phyloP scores from a whole-genome alignment of 2,113 vertebrate species.

The Oreochromis tanganicae region DNA sequence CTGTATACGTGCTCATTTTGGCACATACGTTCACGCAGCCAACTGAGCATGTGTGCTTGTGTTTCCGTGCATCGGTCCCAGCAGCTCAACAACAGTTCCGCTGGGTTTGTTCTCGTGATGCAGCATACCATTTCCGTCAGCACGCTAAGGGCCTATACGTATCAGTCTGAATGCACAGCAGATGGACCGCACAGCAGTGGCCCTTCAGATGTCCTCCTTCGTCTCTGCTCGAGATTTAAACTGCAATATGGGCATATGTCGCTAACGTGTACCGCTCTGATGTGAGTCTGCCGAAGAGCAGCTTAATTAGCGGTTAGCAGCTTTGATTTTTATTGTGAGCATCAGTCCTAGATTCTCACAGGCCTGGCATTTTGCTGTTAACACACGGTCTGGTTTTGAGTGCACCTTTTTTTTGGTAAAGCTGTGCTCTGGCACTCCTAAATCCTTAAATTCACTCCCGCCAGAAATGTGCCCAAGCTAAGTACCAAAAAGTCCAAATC shows the following conservation, averaged over 20 bases:
- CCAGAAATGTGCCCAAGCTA: neutral
- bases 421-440: neutral
- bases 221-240: constrained; percentile 39
- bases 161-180: constrained; percentile 42
- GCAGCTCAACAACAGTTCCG: neutral
- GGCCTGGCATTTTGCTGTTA: neutral
- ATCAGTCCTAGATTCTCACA: neutral
- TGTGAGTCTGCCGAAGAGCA: constrained; percentile 11
- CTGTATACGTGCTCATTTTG: neutral
- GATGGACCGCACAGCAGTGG: constrained; percentile 63
- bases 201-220: constrained; percentile 39
- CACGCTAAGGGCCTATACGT: constrained; percentile 10
- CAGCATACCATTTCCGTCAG: constrained; percentile 14
- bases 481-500: constrained; percentile 10
- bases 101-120: neutral
- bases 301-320: neutral
- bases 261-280: constrained; percentile 36
- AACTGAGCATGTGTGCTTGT: neutral
- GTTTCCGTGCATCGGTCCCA: neutral
- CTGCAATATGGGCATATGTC: constrained; percentile 40
- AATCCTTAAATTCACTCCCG: neutral
- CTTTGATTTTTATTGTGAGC: neutral
- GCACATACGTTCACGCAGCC: neutral
- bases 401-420: neutral
- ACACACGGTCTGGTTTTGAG: neutral